Conservation (phyloP, 2,888 invertebrate genomes). For the Smittia sp. region DNA sequence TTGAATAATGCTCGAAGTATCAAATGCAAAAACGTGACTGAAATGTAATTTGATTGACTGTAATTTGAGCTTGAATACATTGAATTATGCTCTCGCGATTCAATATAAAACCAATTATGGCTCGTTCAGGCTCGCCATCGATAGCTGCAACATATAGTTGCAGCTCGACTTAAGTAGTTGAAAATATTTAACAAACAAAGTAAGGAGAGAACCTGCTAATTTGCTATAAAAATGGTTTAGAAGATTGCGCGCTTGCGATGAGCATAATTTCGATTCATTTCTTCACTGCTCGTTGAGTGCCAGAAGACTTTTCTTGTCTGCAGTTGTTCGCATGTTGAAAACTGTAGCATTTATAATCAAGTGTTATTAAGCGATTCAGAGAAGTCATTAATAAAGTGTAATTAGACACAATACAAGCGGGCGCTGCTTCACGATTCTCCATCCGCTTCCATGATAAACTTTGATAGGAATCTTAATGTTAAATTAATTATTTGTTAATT, state of each 20-base stretch:
- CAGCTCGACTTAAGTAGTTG: conserved; percentile 24
- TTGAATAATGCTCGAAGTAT: conserved; percentile 30
- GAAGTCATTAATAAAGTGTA: conserved; percentile 39
- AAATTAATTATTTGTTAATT: conserved; percentile 41
- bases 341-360: conserved; percentile 33
- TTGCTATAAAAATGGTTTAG: conserved; percentile 39
- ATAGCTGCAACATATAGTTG: conserved; percentile 25
- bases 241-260: conserved; percentile 37
- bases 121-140: conserved; percentile 28
- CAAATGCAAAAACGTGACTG: conserved; percentile 41
- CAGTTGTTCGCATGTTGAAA: background rate
- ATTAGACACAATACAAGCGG: conserved; percentile 36
- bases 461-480: conserved; percentile 39
- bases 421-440: background rate
- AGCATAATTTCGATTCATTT: conserved; percentile 34
- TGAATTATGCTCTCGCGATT: conserved; percentile 41
- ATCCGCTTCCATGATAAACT: conserved; percentile 19
- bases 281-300: background rate
- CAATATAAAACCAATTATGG: conserved; percentile 42
- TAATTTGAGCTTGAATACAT: conserved; percentile 40
- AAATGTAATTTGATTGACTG: conserved; percentile 41
- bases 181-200: conserved; percentile 40
- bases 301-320: background rate
- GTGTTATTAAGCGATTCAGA: conserved; percentile 35
- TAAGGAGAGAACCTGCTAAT: conserved; percentile 40